Evolutionary conservation across 2,888 invertebrate genomes (phyloP), one percentile per base, ranked within the genome.

Genomic region (Clusia tigrina): DNA sequence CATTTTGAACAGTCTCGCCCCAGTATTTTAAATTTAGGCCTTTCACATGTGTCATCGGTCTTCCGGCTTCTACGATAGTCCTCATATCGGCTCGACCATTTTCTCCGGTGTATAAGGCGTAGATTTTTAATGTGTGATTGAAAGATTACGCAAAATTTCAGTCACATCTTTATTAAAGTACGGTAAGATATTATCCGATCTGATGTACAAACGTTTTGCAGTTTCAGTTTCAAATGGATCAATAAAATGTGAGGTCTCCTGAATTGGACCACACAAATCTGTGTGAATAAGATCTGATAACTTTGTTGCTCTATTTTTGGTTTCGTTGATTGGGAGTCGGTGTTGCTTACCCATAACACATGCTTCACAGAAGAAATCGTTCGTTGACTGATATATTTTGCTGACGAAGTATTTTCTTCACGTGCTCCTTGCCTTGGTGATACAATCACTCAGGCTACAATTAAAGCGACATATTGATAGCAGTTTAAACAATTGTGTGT

Each of bases 1-100:
- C 78, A 58, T 74, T 77, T 5, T 74, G 71, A 0, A 80, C 73
- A 2, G 81, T 82, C 68, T 83, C 82, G 2, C 80, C 81, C 82
- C 81, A 83, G 6, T 79, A 67, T n/a, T 69, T 68, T 25, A 69
- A 58, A 26, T 63, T 52, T 9, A 78, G 42, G 0, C 70, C 72
- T 63, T 63, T 69, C 9, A 60, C 58, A 62, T 71, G 64, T 25
- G 71, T 62, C 63, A 73, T 66, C 10, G 68, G 52, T 38, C 79
- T 65, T 20, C 75, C 77, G 22, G 76, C 71, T 66, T 80, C 79
- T 6, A 80, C 70, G 17, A 80, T 66, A 48, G 75, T 80, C 57
- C 77, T 67, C 64, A 74, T 83, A 62, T 80, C 79, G 0, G 77
- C 74, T 58, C 69, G 65, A 2, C 80, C 79, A 67, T 83, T 84